Base-by-base conservation (phyloP, 1,140 invertebrate genomes). In the Portunus trituberculatus region DNA sequence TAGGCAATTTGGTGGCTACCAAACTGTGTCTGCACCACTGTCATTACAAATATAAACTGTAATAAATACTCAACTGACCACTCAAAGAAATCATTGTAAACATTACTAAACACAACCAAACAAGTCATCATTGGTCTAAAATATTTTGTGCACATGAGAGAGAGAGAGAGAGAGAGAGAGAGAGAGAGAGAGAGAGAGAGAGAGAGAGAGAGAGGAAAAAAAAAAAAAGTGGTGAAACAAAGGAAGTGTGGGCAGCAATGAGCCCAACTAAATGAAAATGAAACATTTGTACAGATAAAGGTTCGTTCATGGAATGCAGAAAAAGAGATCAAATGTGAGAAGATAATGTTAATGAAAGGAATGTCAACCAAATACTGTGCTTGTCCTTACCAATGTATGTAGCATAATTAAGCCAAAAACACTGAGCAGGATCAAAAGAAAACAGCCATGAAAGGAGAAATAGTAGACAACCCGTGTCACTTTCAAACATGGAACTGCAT, bases 401-500 rank as follows among this genome's bases (percentile, higher is more conserved):
- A 20, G 20, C 67, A 20, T n/a, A 20, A 20, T 76, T 76, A 7
- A 76, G 67, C 67, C 25, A 76, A 12, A 76, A 0, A 25, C 20
- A 76, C 16, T 20, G n/a, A n/a, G 67, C 67, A 76, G 20, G 25
- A 7, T n/a, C 67, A 76, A n/a, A 76, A 76, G 67, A n/a, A 76
- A 76, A 76, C 6, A n/a, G 67, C 25, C 12, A 76, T 1, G 67
- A 76, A 76, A n/a, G n/a, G 67, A 76, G 67, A 76, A 59, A 76
- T n/a, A 20, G 67, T 76, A 76, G 67, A 76, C 67, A 76, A 76
- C 67, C 67, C 20, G 67, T 76, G 67, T 76, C 67, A 76, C 20
- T 76, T 76, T 76, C n/a, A 76, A 76, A 76, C 67, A 76, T 76
- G 67, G n/a, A 76, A 76, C 67, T 76, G 67, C 67, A 76, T n/a